Conservation (phyloP, 2,888 invertebrate genomes). For the Iphiclides podalirius region DNA sequence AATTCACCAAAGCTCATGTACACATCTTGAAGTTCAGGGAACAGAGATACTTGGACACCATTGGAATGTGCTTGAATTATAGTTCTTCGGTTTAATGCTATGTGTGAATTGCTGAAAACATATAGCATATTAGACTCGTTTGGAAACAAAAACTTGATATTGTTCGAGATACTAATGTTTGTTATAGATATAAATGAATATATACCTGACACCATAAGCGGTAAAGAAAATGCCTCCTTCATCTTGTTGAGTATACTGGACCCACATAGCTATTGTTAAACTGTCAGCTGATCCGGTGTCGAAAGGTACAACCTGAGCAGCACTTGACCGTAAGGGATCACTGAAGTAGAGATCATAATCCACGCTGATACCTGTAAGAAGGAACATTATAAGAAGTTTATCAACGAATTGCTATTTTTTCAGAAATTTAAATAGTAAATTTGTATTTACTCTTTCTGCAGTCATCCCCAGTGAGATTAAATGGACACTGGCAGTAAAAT, state of each 20-base stretch:
- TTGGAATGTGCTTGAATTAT: slow-evolving; percentile 95
- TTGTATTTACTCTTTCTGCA: slow-evolving; percentile 90
- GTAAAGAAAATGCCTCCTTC: slow-evolving; percentile 97
- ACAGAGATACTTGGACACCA: slow-evolving; percentile 94
- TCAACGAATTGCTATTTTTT: too few species aligned
- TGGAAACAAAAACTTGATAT: not conserved
- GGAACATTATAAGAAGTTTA: too few species aligned
- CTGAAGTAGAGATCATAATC: slow-evolving; percentile 98
- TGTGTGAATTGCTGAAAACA: slow-evolving; percentile 85
- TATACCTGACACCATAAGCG: slow-evolving; percentile 89
- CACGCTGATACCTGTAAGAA: slow-evolving; percentile 93
- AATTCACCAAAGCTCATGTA: slow-evolving; percentile 95
- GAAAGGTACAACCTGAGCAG: slow-evolving; percentile 96
- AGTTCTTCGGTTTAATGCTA: slow-evolving; percentile 87
- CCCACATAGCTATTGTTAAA: slow-evolving; percentile 96
- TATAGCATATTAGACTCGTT: too few species aligned
- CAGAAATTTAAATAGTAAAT: too few species aligned
- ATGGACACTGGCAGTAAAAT: slow-evolving; percentile 98
- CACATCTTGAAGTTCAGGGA: slow-evolving; percentile 92
- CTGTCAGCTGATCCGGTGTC: slow-evolving; percentile 87
- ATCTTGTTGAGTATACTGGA: slow-evolving; percentile 94
- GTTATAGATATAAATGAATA: slow-evolving; percentile 10
- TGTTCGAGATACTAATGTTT: slow-evolving; percentile 19
- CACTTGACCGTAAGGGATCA: slow-evolving; percentile 93
- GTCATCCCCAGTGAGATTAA: slow-evolving; percentile 97